phyloP scores from a whole-genome alignment of 1,140 invertebrate genomes.

The Zaprionus inermis region DNA sequence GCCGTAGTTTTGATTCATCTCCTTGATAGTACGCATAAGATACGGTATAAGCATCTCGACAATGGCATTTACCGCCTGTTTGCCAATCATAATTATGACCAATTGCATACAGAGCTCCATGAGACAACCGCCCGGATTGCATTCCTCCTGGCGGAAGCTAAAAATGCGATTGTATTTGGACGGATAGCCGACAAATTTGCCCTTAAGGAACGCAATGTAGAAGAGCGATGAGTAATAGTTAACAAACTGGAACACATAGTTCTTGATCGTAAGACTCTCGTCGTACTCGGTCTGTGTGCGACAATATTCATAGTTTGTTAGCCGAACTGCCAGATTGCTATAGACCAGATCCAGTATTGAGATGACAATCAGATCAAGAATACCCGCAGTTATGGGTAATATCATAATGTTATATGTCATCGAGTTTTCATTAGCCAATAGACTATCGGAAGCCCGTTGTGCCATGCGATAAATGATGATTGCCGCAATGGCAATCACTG shows the following conservation, averaged over 20 bases:
- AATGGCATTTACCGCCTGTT: conserved; percentile 92
- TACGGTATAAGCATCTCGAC: conserved; percentile 90
- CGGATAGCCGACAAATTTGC: conserved; percentile 91
- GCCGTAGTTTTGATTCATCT: conserved; percentile 59
- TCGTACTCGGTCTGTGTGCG: conserved; percentile 94
- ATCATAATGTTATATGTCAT: conserved; percentile 88
- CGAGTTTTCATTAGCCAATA: conserved; percentile 85
- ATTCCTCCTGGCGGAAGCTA: conserved; percentile 86
- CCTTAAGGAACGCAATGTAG: conserved; percentile 94
- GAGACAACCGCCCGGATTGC: conserved; percentile 92
- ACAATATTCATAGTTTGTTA: conserved; percentile 92
- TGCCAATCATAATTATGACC: conserved; percentile 93
- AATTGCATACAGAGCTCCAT: conserved; percentile 93
- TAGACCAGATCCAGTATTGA: conserved; percentile 85
- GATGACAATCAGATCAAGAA: conserved; percentile 89
- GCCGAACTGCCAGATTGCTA: conserved; percentile 84
- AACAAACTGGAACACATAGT: conserved; percentile 94
- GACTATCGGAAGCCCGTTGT: conserved; percentile 87
- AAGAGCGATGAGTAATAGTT: conserved; percentile 95
- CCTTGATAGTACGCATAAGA: conserved; percentile 82
- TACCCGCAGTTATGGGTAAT: conserved; percentile 87
- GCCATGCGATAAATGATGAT: conserved; percentile 91
- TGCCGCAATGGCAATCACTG: conserved; percentile 90
- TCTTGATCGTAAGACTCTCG: conserved; percentile 93
- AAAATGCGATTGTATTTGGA: conserved; percentile 90